Evolutionary conservation across 2,797 vertebrate species (phyloP).

Genomic region (Hyperoplus immaculatus): DNA sequence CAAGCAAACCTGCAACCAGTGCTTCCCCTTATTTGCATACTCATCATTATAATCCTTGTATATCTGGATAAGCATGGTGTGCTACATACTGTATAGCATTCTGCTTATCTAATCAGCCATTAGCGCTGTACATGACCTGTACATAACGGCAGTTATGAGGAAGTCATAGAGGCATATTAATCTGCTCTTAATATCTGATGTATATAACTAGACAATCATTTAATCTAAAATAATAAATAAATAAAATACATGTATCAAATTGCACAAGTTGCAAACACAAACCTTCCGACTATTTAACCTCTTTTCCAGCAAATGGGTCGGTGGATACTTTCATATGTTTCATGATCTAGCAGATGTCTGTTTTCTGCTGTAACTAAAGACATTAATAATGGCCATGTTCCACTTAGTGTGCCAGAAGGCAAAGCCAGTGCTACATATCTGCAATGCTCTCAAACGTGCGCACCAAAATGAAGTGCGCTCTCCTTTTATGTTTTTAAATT

Average conservation of each 20-base stretch:
- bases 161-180: neutral
- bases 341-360: neutral
- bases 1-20: neutral
- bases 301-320: neutral
- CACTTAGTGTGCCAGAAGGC: neutral
- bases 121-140: neutral
- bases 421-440: neutral
- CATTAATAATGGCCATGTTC: neutral
- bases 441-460: neutral
- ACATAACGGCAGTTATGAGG: too few species aligned
- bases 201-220: neutral
- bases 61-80: too few species aligned
- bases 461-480: neutral
- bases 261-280: neutral
- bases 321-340: neutral
- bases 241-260: neutral
- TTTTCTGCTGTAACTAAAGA: slow-evolving; percentile 6
- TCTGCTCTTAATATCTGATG: neutral
- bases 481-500: neutral
- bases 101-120: slow-evolving; percentile 4
- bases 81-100: neutral
- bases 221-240: neutral
- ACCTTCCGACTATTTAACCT: neutral
- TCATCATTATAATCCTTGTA: neutral
- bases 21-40: neutral